Percentiles rank a stretch among this genome's conserved stretches.
phyloP scores from a whole-genome alignment of 2,113 vertebrate species.

The Lophotis ruficrista region DNA sequence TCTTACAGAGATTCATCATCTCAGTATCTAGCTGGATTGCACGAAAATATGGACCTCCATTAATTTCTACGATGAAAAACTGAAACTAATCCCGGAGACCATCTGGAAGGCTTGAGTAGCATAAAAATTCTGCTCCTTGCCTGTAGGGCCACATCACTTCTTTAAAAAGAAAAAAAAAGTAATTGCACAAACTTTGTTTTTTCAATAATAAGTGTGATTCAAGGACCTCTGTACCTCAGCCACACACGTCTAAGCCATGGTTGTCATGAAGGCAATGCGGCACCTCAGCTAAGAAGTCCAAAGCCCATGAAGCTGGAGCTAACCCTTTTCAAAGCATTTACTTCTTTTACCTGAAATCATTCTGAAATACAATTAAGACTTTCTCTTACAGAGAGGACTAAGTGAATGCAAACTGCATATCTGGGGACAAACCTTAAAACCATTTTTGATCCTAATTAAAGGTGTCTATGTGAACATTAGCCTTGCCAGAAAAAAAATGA shows the following conservation, averaged over 20 bases:
- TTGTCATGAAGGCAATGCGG: rapidly evolving
- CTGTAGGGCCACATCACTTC: neutral
- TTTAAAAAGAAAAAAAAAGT: neutral
- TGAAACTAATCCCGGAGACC: slow-evolving; percentile 37
- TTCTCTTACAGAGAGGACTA: neutral
- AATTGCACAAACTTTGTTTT: neutral
- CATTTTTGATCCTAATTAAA: slow-evolving; percentile 33
- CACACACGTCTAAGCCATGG: neutral
- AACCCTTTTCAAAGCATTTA: neutral
- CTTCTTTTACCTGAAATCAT: neutral
- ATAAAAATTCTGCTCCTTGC: slow-evolving; percentile 18
- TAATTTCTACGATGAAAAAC: slow-evolving; percentile 34
- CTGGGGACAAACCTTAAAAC: neutral
- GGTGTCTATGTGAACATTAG: neutral
- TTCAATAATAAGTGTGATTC: neutral
- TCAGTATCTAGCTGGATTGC: slow-evolving; percentile 17
- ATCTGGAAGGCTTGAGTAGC: slow-evolving; percentile 21
- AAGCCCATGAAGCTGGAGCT: neutral
- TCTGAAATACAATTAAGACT: neutral
- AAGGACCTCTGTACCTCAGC: neutral
- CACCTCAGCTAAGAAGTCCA: neutral
- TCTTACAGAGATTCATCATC: slow-evolving; percentile 23
- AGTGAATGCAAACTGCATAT: neutral
- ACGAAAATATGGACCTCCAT: slow-evolving; percentile 32
- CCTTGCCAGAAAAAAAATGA: slow-evolving; percentile 30